These are phyloP conservation scores for Halcyon badia DNA, from an alignment of 2,797 vertebrate species.

Conservation along the genomic window DNA sequence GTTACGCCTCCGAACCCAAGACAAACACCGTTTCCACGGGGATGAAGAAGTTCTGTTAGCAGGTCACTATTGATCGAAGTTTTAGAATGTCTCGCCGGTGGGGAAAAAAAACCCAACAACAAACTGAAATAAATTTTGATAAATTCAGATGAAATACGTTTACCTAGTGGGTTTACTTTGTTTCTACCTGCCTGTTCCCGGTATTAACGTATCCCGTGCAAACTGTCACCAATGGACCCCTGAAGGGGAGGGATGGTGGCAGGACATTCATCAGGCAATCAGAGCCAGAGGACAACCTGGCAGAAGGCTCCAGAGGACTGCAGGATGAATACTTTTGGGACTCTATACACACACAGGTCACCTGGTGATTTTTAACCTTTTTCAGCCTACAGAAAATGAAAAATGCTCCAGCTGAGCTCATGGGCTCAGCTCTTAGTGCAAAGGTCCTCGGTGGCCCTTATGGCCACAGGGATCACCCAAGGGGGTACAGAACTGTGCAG, in stretches of 20 bases:
- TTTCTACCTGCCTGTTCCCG: neutral
- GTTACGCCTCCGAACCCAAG: neutral
- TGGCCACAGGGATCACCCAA: neutral
- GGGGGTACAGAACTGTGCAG: neutral
- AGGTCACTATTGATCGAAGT: neutral
- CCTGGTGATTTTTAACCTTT: neutral
- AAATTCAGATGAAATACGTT: neutral
- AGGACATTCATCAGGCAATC: neutral
- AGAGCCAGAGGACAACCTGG: neutral
- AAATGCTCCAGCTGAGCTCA: neutral
- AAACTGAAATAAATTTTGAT: neutral
- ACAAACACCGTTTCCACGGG: neutral
- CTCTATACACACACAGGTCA: neutral
- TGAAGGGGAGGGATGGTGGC: neutral
- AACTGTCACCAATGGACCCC: neutral
- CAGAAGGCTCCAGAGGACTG: neutral
- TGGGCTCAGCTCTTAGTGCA: neutral
- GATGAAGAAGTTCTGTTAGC: neutral
- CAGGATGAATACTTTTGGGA: neutral
- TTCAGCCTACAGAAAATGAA: neutral
- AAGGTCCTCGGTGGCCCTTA: neutral
- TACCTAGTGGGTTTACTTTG: neutral
- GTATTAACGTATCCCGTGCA: neutral
- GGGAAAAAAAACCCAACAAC: neutral
- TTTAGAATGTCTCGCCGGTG: neutral